Conservation (phyloP, 2,888 invertebrate genomes). For the Meta bourneti region DNA sequence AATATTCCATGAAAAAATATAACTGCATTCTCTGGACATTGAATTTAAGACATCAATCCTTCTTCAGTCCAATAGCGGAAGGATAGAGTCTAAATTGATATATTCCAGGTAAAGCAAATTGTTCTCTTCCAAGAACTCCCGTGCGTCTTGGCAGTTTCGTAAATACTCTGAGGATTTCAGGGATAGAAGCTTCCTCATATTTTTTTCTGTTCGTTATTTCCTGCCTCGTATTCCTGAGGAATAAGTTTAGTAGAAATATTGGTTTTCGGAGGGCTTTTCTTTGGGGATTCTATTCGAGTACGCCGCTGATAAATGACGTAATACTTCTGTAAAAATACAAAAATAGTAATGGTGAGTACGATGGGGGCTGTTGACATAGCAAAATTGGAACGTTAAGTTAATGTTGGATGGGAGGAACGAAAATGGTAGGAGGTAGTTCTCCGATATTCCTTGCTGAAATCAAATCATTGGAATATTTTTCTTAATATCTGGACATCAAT, state of each 20-base stretch:
- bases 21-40: no score
- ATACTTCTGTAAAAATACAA: not conserved
- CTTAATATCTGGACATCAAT: no score
- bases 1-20: no score
- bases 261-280: slow-evolving; percentile 3
- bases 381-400: not conserved
- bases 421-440: no score
- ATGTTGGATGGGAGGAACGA: not conserved
- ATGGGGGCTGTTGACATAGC: slow-evolving; percentile 16
- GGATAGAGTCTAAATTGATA: not conserved
- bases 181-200: not conserved
- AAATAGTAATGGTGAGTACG: not conserved
- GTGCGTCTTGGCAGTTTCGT: not conserved
- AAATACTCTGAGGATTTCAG: slow-evolving; percentile 30
- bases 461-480: no score
- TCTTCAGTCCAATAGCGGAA: no score
- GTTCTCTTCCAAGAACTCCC: not conserved
- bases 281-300: slow-evolving; percentile 6
- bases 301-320: slow-evolving; percentile 33
- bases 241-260: slow-evolving; percentile 22
- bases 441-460: no score
- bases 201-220: not conserved
- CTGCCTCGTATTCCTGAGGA: slow-evolving; percentile 1
- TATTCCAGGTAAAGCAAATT: not conserved
- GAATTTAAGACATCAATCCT: no score